Conservation (phyloP, 2,888 invertebrate genomes). For the Kuschelorhynchus macadamiae region DNA sequence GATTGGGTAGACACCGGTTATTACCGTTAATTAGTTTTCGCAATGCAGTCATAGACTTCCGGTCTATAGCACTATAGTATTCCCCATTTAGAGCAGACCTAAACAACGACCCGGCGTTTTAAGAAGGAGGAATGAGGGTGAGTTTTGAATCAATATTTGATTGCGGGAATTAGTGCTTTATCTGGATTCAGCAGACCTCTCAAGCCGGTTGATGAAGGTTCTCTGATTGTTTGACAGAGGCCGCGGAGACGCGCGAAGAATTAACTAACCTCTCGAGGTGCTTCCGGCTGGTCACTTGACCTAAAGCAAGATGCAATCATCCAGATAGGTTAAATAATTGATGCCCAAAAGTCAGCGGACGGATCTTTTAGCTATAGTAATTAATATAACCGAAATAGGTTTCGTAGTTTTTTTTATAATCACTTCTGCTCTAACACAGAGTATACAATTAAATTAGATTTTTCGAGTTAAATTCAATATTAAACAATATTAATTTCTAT, state of each 20-base stretch:
- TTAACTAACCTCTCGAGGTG: conserved; percentile 45
- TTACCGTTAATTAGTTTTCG: no score
- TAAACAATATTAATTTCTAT: no score
- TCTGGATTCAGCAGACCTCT: conserved; percentile 70
- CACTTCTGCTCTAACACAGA: no score
- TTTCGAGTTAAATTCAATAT: no score
- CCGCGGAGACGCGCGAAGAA: conserved; percentile 52
- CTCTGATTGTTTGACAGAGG: conserved; percentile 69
- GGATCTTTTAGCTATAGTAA: conserved; percentile 29
- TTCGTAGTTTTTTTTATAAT: no score
- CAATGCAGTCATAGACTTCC: conserved; percentile 20
- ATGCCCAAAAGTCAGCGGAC: conserved; percentile 27
- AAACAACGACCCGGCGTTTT: conserved; percentile 52
- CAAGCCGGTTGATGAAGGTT: conserved; percentile 68
- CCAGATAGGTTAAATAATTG: conserved; percentile 30
- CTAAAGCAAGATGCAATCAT: conserved; percentile 41
- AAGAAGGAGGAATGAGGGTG: conserved; percentile 65
- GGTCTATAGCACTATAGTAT: conserved; percentile 49
- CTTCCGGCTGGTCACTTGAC: conserved; percentile 38
- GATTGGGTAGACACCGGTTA: no score
- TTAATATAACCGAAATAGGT: no score
- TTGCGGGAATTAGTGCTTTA: conserved; percentile 71
- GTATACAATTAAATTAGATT: no score
- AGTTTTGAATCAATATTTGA: conserved; percentile 71
- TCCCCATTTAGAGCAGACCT: conserved; percentile 45